Percentiles rank a stretch among this genome's conserved stretches.
These are phyloP conservation scores for Cichlasoma orientale DNA, from an alignment of 2,797 vertebrate genomes.

Conservation along the genomic window DNA sequence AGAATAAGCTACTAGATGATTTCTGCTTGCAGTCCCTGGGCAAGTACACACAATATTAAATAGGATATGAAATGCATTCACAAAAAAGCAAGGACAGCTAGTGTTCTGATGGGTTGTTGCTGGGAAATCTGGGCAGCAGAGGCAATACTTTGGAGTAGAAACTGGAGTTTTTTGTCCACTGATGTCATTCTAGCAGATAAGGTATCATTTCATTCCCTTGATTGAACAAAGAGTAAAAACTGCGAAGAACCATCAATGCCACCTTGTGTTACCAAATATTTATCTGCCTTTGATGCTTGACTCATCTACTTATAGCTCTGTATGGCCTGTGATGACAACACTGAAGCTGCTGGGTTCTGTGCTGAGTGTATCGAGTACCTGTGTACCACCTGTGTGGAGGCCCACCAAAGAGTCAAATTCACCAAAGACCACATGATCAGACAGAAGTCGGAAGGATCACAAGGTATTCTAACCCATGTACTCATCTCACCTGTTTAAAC, in stretches of 20 bases:
- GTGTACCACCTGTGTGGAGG: conserved; percentile 93
- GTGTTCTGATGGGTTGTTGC: neutral
- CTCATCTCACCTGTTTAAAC: neutral
- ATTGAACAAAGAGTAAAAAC: neutral
- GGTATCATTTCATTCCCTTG: neutral
- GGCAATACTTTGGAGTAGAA: neutral
- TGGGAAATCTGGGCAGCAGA: neutral
- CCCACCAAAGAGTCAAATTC: conserved; percentile 95
- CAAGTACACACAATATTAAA: neutral
- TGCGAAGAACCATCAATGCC: neutral
- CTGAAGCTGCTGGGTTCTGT: conserved; percentile 92
- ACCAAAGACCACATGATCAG: conserved; percentile 94
- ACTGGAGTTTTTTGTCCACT: neutral
- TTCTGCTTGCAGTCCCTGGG: neutral
- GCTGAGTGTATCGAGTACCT: conserved; percentile 95
- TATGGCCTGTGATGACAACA: conserved; percentile 94
- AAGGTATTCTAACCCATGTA: conserved; percentile 75
- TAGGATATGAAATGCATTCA: neutral
- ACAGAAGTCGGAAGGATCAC: conserved; percentile 88
- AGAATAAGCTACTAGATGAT: neutral
- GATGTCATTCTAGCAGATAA: neutral
- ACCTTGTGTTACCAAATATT: neutral
- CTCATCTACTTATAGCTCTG: conserved; percentile 80
- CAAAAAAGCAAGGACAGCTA: neutral
- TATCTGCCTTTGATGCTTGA: neutral